These are phyloP conservation scores for Drepanosiphum platanoidis DNA, from an alignment of 2,888 invertebrate genomes.

Conservation along the genomic window DNA sequence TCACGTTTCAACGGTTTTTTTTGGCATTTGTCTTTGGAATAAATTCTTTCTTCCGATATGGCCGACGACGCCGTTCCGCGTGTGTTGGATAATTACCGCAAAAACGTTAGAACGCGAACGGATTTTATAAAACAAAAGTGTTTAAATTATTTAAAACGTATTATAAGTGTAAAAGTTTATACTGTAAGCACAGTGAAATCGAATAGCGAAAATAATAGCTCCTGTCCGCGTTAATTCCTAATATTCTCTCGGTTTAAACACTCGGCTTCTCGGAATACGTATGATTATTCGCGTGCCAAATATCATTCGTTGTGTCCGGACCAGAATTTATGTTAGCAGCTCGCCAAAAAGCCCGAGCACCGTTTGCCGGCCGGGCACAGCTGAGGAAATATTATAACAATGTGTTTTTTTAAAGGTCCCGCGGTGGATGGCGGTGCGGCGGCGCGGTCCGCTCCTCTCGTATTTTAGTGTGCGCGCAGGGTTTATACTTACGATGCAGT, in stretches of 20 bases:
- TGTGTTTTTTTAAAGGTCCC: constrained; percentile 37
- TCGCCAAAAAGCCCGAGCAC: constrained; percentile 52
- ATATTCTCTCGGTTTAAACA: background rate
- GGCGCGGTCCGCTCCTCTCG: background rate
- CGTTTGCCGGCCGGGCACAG: background rate
- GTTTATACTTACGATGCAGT: too few species aligned
- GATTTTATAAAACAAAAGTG: too few species aligned
- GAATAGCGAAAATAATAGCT: background rate
- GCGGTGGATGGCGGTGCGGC: background rate
- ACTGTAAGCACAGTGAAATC: too few species aligned
- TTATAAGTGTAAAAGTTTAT: too few species aligned
- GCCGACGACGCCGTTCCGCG: too few species aligned
- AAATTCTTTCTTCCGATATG: too few species aligned
- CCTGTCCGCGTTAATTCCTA: background rate
- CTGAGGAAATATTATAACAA: constrained; percentile 10
- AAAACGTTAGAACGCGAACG: too few species aligned
- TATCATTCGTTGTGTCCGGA: constrained; percentile 41
- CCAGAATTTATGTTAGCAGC: constrained; percentile 48
- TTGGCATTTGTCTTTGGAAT: too few species aligned
- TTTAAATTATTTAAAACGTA: too few species aligned
- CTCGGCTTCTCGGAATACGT: background rate
- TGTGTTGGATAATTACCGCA: too few species aligned
- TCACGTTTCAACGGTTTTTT: too few species aligned
- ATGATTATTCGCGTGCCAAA: constrained; percentile 28
- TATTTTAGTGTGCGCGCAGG: too few species aligned